Evolutionary conservation across 2,113 vertebrate genomes (phyloP).

Genomic region (Hyla sarda): DNA sequence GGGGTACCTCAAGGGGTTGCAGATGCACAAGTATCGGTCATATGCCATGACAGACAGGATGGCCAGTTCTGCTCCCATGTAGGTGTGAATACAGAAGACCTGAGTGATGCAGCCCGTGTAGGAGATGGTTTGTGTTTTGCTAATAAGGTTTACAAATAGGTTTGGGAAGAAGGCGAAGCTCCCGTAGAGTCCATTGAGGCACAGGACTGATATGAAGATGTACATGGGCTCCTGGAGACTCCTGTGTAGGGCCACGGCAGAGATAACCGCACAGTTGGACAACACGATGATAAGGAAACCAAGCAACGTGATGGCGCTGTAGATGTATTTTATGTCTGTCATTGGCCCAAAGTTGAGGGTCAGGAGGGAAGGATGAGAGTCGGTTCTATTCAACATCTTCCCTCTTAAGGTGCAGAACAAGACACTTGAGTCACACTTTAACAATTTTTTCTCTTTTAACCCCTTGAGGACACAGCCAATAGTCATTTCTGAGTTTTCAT

Average conservation of each 20-base stretch:
- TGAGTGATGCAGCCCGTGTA: constrained; percentile 20
- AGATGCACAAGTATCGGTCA: constrained; percentile 17
- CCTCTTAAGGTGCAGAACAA: not conserved
- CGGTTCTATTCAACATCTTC: not conserved
- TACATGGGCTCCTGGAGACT: constrained; percentile 45
- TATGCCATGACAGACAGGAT: not conserved
- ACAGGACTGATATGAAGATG: constrained; percentile 26
- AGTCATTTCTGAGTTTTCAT: no score
- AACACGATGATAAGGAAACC: not conserved
- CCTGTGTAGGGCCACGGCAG: not conserved
- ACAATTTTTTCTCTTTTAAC: no score
- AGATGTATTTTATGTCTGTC: not conserved
- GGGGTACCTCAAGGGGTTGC: constrained; percentile 24
- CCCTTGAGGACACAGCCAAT: no score
- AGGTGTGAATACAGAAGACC: constrained; percentile 35
- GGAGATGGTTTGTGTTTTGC: constrained; percentile 2
- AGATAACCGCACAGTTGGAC: constrained; percentile 27
- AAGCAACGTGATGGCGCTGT: not conserved
- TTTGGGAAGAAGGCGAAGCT: constrained; percentile 16
- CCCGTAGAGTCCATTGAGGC: constrained; percentile 45
- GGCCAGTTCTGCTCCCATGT: not conserved
- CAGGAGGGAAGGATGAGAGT: not conserved
- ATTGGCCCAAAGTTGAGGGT: constrained; percentile 23
- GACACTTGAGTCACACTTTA: no score
- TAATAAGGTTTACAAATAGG: constrained; percentile 7